phyloP scores from a whole-genome alignment of 1,140 invertebrate species.

The Elymnias hypermnestra region DNA sequence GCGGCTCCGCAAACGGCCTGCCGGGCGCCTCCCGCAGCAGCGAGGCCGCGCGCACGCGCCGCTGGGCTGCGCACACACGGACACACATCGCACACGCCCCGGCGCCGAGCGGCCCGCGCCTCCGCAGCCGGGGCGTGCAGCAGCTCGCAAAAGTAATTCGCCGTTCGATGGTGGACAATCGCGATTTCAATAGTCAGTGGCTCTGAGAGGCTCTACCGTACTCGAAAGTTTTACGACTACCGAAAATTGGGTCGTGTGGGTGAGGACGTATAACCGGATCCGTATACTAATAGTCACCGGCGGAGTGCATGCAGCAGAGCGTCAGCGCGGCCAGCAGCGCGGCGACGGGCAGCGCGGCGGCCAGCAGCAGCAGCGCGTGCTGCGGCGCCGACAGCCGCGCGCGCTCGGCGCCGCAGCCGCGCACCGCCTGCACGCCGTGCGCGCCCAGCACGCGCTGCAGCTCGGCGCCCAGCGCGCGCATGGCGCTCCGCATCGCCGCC shows the following conservation, averaged over 20 bases:
- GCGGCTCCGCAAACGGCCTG: constrained; percentile 48
- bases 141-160: too few relatives aligned
- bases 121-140: too few relatives aligned
- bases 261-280: too few relatives aligned
- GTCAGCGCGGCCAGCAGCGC: constrained; percentile 40
- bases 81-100: too few relatives aligned
- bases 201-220: too few relatives aligned
- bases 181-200: too few relatives aligned
- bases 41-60: constrained; percentile 34
- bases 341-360: constrained; percentile 40
- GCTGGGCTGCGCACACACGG: too few relatives aligned
- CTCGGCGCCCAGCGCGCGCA: constrained; percentile 40
- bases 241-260: too few relatives aligned
- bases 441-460: constrained; percentile 43
- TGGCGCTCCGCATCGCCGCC: constrained; percentile 45
- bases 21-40: constrained; percentile 38
- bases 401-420: constrained; percentile 29
- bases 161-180: too few relatives aligned
- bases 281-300: too few relatives aligned
- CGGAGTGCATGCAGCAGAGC: constrained; percentile 51
- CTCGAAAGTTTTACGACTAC: too few relatives aligned
- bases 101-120: too few relatives aligned
- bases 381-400: constrained; percentile 23
- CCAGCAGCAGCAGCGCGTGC: constrained; percentile 41
- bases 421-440: constrained; percentile 39